Evolutionary conservation across 2,113 vertebrate species (phyloP), one percentile per base, ranked within the genome.

Genomic region (Melanocharis versteri): DNA sequence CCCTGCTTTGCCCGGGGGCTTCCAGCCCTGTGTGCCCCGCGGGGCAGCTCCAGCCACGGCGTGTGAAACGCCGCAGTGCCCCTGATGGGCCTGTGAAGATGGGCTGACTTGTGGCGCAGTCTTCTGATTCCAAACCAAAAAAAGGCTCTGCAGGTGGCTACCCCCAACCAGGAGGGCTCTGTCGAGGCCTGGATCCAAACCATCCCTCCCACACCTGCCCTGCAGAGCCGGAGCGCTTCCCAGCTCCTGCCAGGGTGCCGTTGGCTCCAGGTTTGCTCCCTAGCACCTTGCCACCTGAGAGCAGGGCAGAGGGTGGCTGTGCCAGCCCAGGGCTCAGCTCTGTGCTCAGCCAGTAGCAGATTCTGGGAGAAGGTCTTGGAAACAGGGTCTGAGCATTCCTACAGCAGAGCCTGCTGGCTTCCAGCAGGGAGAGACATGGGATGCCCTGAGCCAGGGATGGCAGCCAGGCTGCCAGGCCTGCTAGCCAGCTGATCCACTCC

Each of bases 41-140:
- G 0, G 24, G 44, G 24, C 37, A 27, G 22, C 30, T 12, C 35
- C 4, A 6, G 31, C 28, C 30, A 1, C 3, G 9, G 10, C 0
- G 1, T 6, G 24, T 35, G 58, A 20, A 70, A 23, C n/a, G 65
- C 87, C 1, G 3, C 37, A 53, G 89, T 0, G 6, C 26, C 79
- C 30, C 42, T 5, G 14, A 1, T 0, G 31, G 72, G 51, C 45
- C 58, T 5, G 9, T 6, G 53, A 30, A 26, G 37, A n/a, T 19
- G 26, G 31, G 20, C 48, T 80, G 66, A n/a, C 47, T 47, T 30
- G 48, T 60, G 84, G 65, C 11, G 13, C 15, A 1, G 11, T 7
- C 3, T 1, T 4, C 16, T 33, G n/a, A 40, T 64, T 57, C 54
- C 13, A 58, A n/a, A 58, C 28, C 13, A 16, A 51, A 51, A 40